Base-by-base conservation (phyloP, 2,888 invertebrate species). In the Timema cristinae region DNA sequence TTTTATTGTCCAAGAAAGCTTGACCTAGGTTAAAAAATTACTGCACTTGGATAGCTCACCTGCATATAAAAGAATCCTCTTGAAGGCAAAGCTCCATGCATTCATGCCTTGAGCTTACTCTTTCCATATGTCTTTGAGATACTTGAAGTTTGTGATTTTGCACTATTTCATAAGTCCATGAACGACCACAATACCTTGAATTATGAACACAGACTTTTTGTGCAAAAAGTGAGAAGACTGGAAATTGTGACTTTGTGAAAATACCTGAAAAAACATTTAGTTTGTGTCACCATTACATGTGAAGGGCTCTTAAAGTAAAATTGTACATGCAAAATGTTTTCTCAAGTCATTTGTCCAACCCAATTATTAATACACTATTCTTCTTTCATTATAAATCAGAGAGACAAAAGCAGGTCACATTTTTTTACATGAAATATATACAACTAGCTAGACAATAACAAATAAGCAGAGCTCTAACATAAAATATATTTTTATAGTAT, bases 81-180 rank as follows among this genome's bases (percentile, higher is more conserved):
- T 78, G 76, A 47, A 83, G 77, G 74, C 83, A 83, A 15, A 80
- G 76, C 69, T 81, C 80, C 78, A 81, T 79, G 75, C 83, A 83
- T n/a, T 79, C 78, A 15, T 76, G 71, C 66, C 80, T 75, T 50
- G 78, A 77, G 49, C 77, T 77, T 32, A 69, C 67, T 50, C 77
- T 75, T 49, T 77, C 76, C 56, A 75, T 74, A 71, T 78, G 79
- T 72, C 78, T 78, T 54, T 77, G 76, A 70, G 76, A 76, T 8
- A 77, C 77, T 68, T 77, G 75, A 50, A 82, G 74, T 66, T 78
- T 76, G 71, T 79, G 78, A 49, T 80, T 81, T 11, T 78, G 78
- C 50, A 82, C 81, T 54, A 80, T 76, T 75, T 83, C 83, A 76
- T 80, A 82, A 50, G 78, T 78, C 83, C 83, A 83, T 50, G 81